A percentile compares a stretch with the other conserved stretches of the same genome.
Conservation (phyloP, 1,140 invertebrate species). For the Matsumurasca onukii region DNA sequence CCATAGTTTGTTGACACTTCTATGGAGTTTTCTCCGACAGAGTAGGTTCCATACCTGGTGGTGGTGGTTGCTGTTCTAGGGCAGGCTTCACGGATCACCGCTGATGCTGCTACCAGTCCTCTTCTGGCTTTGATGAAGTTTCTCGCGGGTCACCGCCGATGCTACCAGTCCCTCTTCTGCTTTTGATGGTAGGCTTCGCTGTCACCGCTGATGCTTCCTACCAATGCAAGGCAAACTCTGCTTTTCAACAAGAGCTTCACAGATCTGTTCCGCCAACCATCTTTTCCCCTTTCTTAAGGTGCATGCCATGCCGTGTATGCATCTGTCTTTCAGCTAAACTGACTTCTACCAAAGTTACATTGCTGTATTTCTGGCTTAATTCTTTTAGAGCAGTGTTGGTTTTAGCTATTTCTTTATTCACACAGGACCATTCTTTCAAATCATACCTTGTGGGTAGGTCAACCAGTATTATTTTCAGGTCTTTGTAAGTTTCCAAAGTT, state of each 20-base stretch:
- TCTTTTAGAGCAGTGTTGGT: not conserved
- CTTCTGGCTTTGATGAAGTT: no score
- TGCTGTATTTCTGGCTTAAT: not conserved
- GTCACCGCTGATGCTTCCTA: no score
- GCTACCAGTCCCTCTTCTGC: no score
- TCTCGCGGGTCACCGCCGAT: no score
- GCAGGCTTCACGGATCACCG: no score
- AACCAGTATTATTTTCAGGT: not conserved
- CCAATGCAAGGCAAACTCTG: no score
- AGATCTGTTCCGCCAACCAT: not conserved
- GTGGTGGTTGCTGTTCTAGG: no score
- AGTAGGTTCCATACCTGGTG: no score
- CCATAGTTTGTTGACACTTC: no score
- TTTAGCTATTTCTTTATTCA: conserved; percentile 4
- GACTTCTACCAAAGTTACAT: conserved; percentile 2
- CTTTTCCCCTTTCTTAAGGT: conserved; percentile 5
- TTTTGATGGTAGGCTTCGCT: no score
- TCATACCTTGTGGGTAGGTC: conserved; percentile 8
- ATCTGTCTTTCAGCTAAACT: conserved; percentile 1
- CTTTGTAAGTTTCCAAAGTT: not conserved
- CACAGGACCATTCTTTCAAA: not conserved
- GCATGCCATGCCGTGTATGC: not conserved
- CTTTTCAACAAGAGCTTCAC: not conserved
- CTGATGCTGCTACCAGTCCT: no score
- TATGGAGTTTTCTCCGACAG: no score